Percentiles rank a stretch among this genome's conserved stretches.
These are phyloP conservation scores for Phacellophora camtschatica DNA, from an alignment of 30 jellyfish, hydroid and myxozoan genomes.

Conservation along the genomic window DNA sequence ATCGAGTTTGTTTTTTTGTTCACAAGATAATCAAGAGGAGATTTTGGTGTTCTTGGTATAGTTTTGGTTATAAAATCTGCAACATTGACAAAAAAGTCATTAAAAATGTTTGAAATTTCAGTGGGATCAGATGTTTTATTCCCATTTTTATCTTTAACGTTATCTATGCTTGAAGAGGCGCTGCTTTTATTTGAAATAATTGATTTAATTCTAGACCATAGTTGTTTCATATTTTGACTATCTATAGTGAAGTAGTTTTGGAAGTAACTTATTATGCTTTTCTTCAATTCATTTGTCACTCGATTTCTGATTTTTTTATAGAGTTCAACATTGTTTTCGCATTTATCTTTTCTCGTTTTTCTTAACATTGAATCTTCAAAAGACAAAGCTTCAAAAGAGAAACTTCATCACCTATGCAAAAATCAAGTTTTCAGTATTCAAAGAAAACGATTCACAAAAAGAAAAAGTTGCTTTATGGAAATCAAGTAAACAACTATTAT, in stretches of 20 bases:
- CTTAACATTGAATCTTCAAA: slow-evolving; percentile 13
- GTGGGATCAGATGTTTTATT: slow-evolving; percentile 31
- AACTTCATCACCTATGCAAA: too few relatives aligned
- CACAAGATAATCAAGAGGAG: too few relatives aligned
- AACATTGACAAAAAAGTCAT: slow-evolving; percentile 43
- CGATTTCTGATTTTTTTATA: slow-evolving; percentile 26
- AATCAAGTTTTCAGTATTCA: too few relatives aligned
- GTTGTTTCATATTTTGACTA: slow-evolving; percentile 27
- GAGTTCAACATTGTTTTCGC: slow-evolving; percentile 1
- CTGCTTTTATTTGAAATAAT: slow-evolving; percentile 14
- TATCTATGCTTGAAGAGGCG: slow-evolving; percentile 11
- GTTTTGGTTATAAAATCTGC: slow-evolving; percentile 33
- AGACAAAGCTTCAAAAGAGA: too few relatives aligned
- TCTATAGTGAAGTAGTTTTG: not conserved
- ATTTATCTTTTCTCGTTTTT: slow-evolving; percentile 1
- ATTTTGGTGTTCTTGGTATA: too few relatives aligned
- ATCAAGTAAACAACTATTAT: too few relatives aligned
- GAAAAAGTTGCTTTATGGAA: too few relatives aligned
- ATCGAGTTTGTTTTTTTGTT: slow-evolving; percentile 1
- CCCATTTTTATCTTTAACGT: slow-evolving; percentile 48
- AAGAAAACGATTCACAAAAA: too few relatives aligned
- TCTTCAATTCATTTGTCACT: slow-evolving; percentile 19
- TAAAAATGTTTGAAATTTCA: slow-evolving; percentile 47
- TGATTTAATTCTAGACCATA: slow-evolving; percentile 20
- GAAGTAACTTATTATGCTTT: slow-evolving; percentile 19